Evolutionary conservation across 2,113 vertebrate species (phyloP), one percentile per base, ranked within the genome.

Genomic region (Castor canadensis): DNA sequence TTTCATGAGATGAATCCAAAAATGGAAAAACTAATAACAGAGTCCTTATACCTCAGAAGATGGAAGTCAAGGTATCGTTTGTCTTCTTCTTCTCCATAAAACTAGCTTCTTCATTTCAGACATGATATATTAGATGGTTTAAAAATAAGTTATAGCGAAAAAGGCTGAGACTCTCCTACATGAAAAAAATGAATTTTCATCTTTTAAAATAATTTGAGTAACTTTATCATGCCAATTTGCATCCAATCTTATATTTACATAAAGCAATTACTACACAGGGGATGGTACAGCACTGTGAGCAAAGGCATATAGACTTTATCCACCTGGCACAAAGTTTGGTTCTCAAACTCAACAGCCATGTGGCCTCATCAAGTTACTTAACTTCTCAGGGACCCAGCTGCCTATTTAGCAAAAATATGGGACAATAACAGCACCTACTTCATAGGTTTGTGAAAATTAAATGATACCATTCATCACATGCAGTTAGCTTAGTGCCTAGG

Each of bases 1-100:
- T 97, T 97, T 96, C 93, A 89, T 94, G 94, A 85, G 80, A 94
- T 93, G 94, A 97, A 98, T 97, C 38, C 64, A 94, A 85, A 97
- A 96, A 86, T 60, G 30, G 35, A 67, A 96, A 96, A 96, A 76
- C 43, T 83, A 83, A 89, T 95, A 95, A 95, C 24, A 75, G 75
- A 87, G 49, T 90, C 86, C 80, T 96, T 71, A 26, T 91, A 93
- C 62, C 73, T 89, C 60, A 86, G 40, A 95, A 80, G 93, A 62
- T 58, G n/a, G n/a, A 56, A 75, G 43, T 92, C 60, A 72, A 52
- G 75, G 52, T 89, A 56, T 91, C 66, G 80, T 94, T n/a, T n/a
- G n/a, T 76, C 54, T 76, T 79, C 38, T 69, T 82, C 54, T 85
- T 90, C 40, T 72, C 32, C 28, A 83, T 40, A 83, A 91, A 82